A percentile compares a stretch with the other conserved stretches of the same genome.
Conservation (phyloP, 2,888 invertebrate genomes). For the Rhyacophila evoluta region DNA sequence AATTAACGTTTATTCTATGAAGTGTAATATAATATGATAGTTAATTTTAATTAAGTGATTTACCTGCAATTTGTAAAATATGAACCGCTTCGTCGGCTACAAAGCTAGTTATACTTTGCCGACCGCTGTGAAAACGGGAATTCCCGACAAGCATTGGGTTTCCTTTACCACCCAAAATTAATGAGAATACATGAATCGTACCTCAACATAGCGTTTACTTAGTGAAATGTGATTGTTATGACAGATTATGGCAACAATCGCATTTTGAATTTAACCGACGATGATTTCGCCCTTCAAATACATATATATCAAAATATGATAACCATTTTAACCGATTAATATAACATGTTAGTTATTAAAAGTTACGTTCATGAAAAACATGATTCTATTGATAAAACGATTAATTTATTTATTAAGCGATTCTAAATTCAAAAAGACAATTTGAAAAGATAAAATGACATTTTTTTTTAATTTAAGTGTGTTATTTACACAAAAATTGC, state of each 20-base stretch:
- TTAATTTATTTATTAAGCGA: too few relatives aligned
- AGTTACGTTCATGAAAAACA: too few relatives aligned
- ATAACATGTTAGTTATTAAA: too few relatives aligned
- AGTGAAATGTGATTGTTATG: not conserved
- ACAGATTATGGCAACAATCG: constrained; percentile 1
- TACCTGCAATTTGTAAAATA: not conserved
- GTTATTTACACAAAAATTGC: too few relatives aligned
- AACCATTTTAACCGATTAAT: too few relatives aligned
- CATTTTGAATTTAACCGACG: not conserved
- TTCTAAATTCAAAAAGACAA: too few relatives aligned
- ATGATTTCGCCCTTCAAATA: too few relatives aligned
- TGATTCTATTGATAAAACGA: too few relatives aligned
- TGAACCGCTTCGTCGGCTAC: not conserved
- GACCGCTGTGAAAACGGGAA: not conserved
- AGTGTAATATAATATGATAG: not conserved
- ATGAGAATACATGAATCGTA: not conserved
- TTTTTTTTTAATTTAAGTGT: too few relatives aligned
- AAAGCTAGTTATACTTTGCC: not conserved
- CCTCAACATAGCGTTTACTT: not conserved
- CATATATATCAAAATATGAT: too few relatives aligned
- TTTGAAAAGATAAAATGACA: too few relatives aligned
- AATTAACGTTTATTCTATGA: not conserved
- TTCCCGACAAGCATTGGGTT: not conserved
- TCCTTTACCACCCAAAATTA: not conserved
- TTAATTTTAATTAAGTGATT: not conserved